Base-by-base conservation (phyloP, 1,140 invertebrate genomes). In the Laupala kohalensis region DNA sequence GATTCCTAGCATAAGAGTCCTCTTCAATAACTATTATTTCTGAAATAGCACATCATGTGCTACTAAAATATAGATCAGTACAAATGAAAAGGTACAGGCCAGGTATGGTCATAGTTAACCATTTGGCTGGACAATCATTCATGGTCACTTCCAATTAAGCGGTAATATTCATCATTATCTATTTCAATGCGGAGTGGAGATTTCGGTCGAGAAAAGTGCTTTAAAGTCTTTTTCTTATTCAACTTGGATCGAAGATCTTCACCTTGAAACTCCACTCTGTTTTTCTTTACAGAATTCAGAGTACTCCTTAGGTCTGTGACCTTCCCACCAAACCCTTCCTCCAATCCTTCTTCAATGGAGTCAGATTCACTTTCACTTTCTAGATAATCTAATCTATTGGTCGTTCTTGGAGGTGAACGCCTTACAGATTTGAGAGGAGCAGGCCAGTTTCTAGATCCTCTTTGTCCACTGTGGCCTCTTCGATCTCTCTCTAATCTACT, bases 91-190 rank as follows among this genome's bases (percentile, higher is more conserved):
- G 0, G n/a, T 53, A 13, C 19, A 53, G 37, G 37, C 37, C 37
- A 9, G 19, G 9, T 53, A 19, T 53, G 37, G 9, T 53, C 37
- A 13, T 13, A 53, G 37, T 9, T 53, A 19, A 13, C 37, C 37
- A 13, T 65, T 64, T 25, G 19, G 19, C 9, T 62, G 19, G 9
- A 62, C 5, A 25, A 6, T 68, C 19, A 68, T 29, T 68, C 74
- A n/a, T 69, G 24, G 64, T 75, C 74, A 70, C 74, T 69, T n/a
- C 64, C 74, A 30, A 74, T 74, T 30, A 75, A 27, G n/a, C 70
- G 53, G 66, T 75, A 75, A 70, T 75, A 75, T 69, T 74, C 73
- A 64, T 75, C 74, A 74, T 75, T 75, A 71, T 75, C 74, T 30
- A 75, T 72, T 69, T 75, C 74, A 71, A 75, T 75, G 25, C 68